phyloP scores from a whole-genome alignment of 2,113 vertebrate species.

The Scatophagus argus region DNA sequence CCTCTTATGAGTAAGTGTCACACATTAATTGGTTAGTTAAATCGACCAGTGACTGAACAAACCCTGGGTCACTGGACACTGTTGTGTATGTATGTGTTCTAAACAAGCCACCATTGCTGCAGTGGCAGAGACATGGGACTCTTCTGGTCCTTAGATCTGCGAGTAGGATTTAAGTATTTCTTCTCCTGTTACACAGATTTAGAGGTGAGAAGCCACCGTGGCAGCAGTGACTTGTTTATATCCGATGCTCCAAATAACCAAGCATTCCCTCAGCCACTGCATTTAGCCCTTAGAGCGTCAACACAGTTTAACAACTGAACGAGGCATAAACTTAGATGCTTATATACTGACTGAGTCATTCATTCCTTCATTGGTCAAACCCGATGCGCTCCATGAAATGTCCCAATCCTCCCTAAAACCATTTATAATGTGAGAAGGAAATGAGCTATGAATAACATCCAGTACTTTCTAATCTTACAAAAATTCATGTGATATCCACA shows the following conservation, averaged over 20 bases:
- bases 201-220: background rate
- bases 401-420: conserved; percentile 6
- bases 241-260: background rate
- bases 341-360: too few relatives aligned
- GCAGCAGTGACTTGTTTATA: background rate
- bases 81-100: too few relatives aligned
- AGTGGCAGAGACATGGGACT: too few relatives aligned
- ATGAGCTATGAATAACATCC: conserved; percentile 2
- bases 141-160: too few relatives aligned
- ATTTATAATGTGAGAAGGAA: background rate
- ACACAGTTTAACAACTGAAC: background rate
- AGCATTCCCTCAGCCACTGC: background rate
- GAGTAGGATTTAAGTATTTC: background rate
- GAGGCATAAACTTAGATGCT: background rate
- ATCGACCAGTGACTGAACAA: too few relatives aligned
- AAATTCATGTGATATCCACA: conserved; percentile 26
- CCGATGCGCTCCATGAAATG: background rate
- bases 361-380: background rate
- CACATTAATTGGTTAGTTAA: too few relatives aligned
- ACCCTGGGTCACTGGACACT: too few relatives aligned
- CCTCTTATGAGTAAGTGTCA: too few relatives aligned
- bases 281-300: too few relatives aligned
- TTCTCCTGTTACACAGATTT: background rate
- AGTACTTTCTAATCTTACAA: conserved; percentile 22
- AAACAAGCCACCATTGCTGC: too few relatives aligned